These are phyloP conservation scores for Orthosia gracilis DNA, from an alignment of 2,888 invertebrate genomes.

Conservation along the genomic window DNA sequence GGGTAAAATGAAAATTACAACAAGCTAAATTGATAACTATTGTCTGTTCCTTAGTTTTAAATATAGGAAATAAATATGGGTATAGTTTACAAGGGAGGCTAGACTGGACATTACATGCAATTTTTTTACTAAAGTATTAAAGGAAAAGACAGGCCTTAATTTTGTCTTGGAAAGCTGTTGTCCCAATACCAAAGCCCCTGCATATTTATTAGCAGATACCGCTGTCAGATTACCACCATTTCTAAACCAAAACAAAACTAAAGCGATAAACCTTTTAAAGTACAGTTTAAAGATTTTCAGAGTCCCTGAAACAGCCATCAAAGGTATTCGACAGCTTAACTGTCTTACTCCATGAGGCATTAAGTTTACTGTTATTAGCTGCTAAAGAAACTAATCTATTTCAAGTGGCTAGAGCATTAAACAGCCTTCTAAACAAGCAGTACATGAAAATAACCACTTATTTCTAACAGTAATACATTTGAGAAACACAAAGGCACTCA, in stretches of 20 bases:
- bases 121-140: no score
- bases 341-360: neutral
- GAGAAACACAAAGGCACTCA: constrained; percentile 32
- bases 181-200: no score
- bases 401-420: constrained; percentile 29
- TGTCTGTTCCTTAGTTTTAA: no score
- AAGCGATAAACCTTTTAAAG: neutral
- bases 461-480: constrained; percentile 13
- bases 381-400: constrained; percentile 34
- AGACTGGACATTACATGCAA: no score
- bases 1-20: no score
- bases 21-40: no score
- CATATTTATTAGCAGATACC: no score
- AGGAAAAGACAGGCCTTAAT: no score
- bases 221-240: no score
- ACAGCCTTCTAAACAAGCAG: constrained; percentile 4
- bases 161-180: no score
- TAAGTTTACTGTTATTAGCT: constrained; percentile 29
- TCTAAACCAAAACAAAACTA: neutral
- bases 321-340: constrained; percentile 20
- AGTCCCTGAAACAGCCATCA: neutral
- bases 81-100: no score
- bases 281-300: neutral
- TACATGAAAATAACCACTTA: neutral
- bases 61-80: no score